Evolutionary conservation across 2,113 vertebrate genomes (phyloP).

Genomic region (Astatotilapia flaviijosephi): DNA sequence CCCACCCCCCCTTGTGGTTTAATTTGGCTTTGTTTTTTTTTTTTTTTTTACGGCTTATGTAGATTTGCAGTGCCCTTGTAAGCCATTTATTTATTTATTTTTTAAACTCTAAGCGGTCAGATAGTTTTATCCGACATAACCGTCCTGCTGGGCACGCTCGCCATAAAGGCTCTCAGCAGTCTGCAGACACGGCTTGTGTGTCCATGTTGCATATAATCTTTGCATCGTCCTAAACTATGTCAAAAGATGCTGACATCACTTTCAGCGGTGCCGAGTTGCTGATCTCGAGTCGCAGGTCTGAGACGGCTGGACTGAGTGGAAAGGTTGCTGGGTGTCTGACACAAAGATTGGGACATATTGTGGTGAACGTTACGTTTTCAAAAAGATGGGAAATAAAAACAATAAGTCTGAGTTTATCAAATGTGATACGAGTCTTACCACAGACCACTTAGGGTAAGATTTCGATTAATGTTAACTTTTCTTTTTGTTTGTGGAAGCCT

Average conservation of each 20-base stretch:
- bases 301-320: background rate
- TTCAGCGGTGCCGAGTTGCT: background rate
- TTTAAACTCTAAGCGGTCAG: conserved; percentile 36
- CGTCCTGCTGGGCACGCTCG: background rate
- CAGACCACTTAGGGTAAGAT: conserved; percentile 28
- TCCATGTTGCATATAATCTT: conserved; percentile 13
- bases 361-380: conserved; percentile 32
- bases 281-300: background rate
- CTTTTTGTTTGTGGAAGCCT: conserved; percentile 35
- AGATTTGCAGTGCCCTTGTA: conserved; percentile 58
- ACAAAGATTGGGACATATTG: conserved; percentile 40
- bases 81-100: conserved; percentile 54
- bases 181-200: conserved; percentile 14
- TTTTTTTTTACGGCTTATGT: conserved; percentile 55
- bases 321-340: background rate
- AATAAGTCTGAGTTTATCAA: conserved; percentile 14
- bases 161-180: conserved; percentile 26
- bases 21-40: conserved; percentile 59
- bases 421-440: conserved; percentile 26
- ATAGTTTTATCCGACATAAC: conserved; percentile 29
- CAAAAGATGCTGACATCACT: conserved; percentile 6
- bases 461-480: conserved; percentile 32
- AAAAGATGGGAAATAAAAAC: conserved; percentile 1
- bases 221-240: conserved; percentile 23
- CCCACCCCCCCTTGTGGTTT: no score